Evolutionary conservation across 2,797 vertebrate genomes (phyloP).

Genomic region (Hirundo rustica): DNA sequence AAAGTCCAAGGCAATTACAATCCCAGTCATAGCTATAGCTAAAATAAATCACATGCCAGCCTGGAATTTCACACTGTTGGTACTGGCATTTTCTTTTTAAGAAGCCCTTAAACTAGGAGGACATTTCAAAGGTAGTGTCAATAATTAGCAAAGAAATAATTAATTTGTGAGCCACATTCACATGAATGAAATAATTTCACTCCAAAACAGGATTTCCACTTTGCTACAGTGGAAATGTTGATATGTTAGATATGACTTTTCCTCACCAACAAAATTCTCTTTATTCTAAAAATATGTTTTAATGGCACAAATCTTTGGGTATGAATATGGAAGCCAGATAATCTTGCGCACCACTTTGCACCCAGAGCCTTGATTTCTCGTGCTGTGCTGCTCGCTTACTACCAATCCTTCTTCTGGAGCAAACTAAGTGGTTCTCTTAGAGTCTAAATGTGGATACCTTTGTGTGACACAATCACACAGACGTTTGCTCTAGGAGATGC

Average conservation of each 20-base stretch:
- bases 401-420: neutral
- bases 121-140: neutral
- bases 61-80: neutral
- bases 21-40: neutral
- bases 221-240: neutral
- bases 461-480: neutral
- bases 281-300: neutral
- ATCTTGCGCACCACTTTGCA: neutral
- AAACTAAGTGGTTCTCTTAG: neutral
- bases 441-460: neutral
- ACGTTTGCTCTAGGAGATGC: neutral
- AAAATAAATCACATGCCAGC: neutral
- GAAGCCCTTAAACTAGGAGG: neutral
- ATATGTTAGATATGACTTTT: neutral
- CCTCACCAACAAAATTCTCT: neutral
- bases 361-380: neutral
- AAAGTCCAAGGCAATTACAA: neutral
- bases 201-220: neutral
- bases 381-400: fast-evolving
- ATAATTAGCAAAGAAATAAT: neutral
- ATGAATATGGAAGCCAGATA: neutral
- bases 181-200: neutral
- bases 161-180: neutral
- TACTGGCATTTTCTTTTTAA: constrained; percentile 1
- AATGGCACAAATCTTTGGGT: neutral